These are phyloP conservation scores for Tangachromis dhanisi DNA, from an alignment of 2,113 vertebrate species.

Conservation along the genomic window DNA sequence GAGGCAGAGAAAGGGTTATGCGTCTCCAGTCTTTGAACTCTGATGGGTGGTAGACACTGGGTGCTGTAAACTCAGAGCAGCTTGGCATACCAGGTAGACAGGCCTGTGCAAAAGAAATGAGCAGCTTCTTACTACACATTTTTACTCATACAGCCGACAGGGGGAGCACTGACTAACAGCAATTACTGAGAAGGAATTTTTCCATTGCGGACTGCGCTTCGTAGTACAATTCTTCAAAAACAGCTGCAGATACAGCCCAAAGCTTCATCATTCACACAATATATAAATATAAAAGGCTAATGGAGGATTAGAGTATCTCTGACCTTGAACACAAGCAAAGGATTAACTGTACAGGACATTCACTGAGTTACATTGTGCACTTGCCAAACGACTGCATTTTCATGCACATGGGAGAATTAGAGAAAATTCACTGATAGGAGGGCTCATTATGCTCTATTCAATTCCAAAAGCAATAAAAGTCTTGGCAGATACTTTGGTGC, in stretches of 20 bases:
- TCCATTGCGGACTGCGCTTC: neutral
- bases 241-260: neutral
- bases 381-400: conserved; percentile 27
- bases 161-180: neutral
- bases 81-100: conserved; percentile 97
- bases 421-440: conserved; percentile 36
- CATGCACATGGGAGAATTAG: conserved; percentile 18
- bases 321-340: conserved; percentile 17
- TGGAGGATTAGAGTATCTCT: conserved; percentile 1
- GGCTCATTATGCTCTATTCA: conserved; percentile 52
- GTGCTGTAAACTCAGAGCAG: conserved; percentile 93
- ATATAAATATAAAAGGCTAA: neutral
- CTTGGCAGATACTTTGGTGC: conserved; percentile 33
- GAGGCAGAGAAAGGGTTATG: conserved; percentile 86
- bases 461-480: conserved; percentile 53
- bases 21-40: conserved; percentile 94
- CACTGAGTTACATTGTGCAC: conserved; percentile 10
- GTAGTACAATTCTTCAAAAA: neutral
- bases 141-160: neutral
- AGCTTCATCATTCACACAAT: neutral
- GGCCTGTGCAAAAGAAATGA: conserved; percentile 73
- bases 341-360: conserved; percentile 21
- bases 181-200: neutral
- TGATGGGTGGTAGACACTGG: conserved; percentile 93
- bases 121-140: neutral